These are phyloP conservation scores for Labeo calbasu DNA, from an alignment of 2,797 vertebrate species.

Conservation along the genomic window DNA sequence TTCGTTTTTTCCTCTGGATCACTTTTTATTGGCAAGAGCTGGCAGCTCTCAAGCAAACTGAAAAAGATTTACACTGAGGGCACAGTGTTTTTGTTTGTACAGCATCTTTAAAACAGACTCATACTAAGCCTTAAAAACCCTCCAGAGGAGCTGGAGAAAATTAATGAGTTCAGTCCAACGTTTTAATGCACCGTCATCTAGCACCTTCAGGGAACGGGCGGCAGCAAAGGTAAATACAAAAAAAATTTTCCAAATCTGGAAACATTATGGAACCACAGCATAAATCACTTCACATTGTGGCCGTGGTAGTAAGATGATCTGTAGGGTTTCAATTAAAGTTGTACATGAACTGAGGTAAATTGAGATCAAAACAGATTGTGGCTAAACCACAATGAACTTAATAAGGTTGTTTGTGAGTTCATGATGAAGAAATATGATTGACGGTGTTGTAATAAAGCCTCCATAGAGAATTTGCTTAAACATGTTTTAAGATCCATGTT, in stretches of 20 bases:
- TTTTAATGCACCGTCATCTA: constrained; percentile 71
- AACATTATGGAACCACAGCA: constrained; percentile 58
- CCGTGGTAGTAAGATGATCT: constrained; percentile 60
- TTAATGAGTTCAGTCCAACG: constrained; percentile 67
- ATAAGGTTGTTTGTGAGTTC: constrained; percentile 35
- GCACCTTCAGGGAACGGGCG: constrained; percentile 65
- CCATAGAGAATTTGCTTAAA: constrained; percentile 12
- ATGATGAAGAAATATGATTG: constrained; percentile 14
- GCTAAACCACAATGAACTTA: constrained; percentile 26
- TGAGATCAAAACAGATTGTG: constrained; percentile 42
- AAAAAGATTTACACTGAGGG: constrained; percentile 66
- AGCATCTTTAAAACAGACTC: constrained; percentile 68
- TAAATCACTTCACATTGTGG: constrained; percentile 63
- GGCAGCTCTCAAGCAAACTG: constrained; percentile 62
- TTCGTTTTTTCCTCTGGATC: background rate
- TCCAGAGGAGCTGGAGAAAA: constrained; percentile 69
- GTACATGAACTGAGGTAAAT: constrained; percentile 11
- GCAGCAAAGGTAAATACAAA: constrained; percentile 67
- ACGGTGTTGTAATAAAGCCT: constrained; percentile 13
- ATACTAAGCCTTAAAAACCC: constrained; percentile 66
- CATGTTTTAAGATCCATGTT: constrained; percentile 17
- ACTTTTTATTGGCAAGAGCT: constrained; percentile 59
- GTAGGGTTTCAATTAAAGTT: constrained; percentile 62
- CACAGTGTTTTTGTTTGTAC: constrained; percentile 73
- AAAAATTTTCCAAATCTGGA: constrained; percentile 58